A percentile compares a stretch with the other conserved stretches of the same genome.
Conservation (phyloP, 2,113 vertebrate genomes). For the Poeciliopsis occidentalis region DNA sequence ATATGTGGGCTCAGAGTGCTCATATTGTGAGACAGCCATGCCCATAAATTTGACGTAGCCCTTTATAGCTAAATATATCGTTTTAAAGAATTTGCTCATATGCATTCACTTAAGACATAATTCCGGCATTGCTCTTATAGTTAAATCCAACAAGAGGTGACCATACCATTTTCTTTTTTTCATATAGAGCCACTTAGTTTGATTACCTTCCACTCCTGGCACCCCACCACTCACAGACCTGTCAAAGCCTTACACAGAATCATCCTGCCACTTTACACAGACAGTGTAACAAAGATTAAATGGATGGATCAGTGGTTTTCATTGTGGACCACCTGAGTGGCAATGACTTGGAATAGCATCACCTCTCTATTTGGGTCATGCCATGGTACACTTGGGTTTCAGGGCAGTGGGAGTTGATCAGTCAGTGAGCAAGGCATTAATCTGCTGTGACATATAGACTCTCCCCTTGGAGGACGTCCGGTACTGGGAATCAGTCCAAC, state of each 20-base stretch:
- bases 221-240: slow-evolving; percentile 24
- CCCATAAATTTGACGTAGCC: slow-evolving; percentile 13
- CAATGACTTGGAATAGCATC: slow-evolving; percentile 63
- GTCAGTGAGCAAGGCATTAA: slow-evolving; percentile 78
- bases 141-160: slow-evolving; percentile 56
- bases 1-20: slow-evolving; percentile 11
- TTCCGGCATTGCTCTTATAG: slow-evolving; percentile 49
- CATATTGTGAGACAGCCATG: slow-evolving; percentile 10
- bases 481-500: slow-evolving; percentile 76
- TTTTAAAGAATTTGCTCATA: slow-evolving; percentile 6
- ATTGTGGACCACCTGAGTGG: slow-evolving; percentile 65
- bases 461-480: slow-evolving; percentile 73
- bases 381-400: slow-evolving; percentile 60
- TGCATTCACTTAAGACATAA: slow-evolving; percentile 30
- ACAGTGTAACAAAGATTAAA: slow-evolving; percentile 62
- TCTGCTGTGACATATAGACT: slow-evolving; percentile 78
- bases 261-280: slow-evolving; percentile 38
- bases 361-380: slow-evolving; percentile 71
- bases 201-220: slow-evolving; percentile 56
- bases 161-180: slow-evolving; percentile 58
- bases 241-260: slow-evolving; percentile 33
- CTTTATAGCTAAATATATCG: slow-evolving; percentile 30
- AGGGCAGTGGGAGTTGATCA: slow-evolving; percentile 75
- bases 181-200: slow-evolving; percentile 73
- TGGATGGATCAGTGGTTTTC: slow-evolving; percentile 57